Evolutionary conservation across 2,113 vertebrate species (phyloP).

Genomic region (Gobio gobio): DNA sequence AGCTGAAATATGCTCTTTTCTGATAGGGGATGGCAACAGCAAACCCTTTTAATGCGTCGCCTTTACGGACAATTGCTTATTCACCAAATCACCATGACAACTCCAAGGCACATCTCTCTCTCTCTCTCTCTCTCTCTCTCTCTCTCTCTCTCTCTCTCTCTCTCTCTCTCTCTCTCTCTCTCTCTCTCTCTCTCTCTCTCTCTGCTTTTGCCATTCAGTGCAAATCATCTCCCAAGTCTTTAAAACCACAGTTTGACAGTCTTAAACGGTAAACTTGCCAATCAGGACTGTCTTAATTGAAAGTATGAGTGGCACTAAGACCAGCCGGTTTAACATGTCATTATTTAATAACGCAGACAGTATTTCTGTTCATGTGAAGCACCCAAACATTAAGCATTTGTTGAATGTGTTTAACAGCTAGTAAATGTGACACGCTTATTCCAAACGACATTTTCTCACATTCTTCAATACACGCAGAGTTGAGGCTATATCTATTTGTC

Average conservation of each 20-base stretch:
- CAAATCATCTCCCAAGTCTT: background rate
- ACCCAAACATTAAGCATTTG: background rate
- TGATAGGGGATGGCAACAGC: conserved; percentile 46
- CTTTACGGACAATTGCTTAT: conserved; percentile 72
- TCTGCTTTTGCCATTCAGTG: conserved; percentile 18
- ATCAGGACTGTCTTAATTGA: background rate
- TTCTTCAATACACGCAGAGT: background rate
- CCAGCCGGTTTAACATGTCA: background rate
- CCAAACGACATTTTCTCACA: background rate
- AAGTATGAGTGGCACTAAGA: background rate
- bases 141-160: conserved; percentile 61
- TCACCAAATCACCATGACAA: conserved; percentile 79
- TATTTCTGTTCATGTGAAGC: background rate
- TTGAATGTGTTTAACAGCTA: background rate
- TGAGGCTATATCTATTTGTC: background rate
- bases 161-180: conserved; percentile 61
- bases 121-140: conserved; percentile 60
- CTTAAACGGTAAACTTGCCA: background rate
- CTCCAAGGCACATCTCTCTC: conserved; percentile 70
- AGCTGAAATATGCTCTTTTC: conserved; percentile 25
- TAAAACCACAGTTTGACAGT: background rate
- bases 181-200: conserved; percentile 61
- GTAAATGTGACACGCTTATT: background rate
- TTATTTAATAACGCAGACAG: too few relatives aligned
- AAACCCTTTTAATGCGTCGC: conserved; percentile 66